Base-by-base conservation (phyloP, 2,888 invertebrate genomes). In the Panzeria rudis region DNA sequence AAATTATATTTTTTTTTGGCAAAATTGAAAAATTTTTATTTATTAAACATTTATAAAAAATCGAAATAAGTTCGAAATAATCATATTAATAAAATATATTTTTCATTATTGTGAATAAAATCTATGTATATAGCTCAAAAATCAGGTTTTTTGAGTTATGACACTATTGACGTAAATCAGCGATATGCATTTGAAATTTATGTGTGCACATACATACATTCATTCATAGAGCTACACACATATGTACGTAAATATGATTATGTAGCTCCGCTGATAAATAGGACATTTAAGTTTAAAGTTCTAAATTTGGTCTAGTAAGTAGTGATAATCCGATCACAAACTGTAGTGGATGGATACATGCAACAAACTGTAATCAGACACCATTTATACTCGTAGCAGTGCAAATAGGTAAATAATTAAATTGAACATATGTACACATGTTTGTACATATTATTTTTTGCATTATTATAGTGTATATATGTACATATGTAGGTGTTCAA, bases 281-380 rank as follows among this genome's bases (percentile, higher is more conserved):
- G 41, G 23, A 20, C 52, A 54, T 41, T 50, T 13, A 64, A 41
- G 11, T 54, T 59, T 4, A 72, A 50, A 66, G 66, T 54, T 62
- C 41, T 29, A 61, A 54, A 54, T 73, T 73, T 41, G 50, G 35
- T 61, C 35, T 50, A 50, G 15, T 80, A 59, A 80, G 20, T 38
- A 29, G 56, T 25, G 47, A 52, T 80, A 80, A 80, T 80, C 73
- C 73, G 29, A 73, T 80, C 35, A 80, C 41, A 50, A 66, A 9
- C 32, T 64, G 25, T 47, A 47, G 52, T 69, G 15, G 41, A 20
- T 47, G 3, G 6, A 47, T 13, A 38, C 50, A 68, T 47, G 64
- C 23, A 35, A 29, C 29, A 25, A 25, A 66, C 38, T 61, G 61
- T 81, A 75, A 75, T 82, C n/a, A 11, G 73, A 75, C 47, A 80